Percentiles rank a stretch among this genome's conserved stretches.
phyloP scores from a whole-genome alignment of 2,113 vertebrate genomes.

The Austrofundulus limnaeus region DNA sequence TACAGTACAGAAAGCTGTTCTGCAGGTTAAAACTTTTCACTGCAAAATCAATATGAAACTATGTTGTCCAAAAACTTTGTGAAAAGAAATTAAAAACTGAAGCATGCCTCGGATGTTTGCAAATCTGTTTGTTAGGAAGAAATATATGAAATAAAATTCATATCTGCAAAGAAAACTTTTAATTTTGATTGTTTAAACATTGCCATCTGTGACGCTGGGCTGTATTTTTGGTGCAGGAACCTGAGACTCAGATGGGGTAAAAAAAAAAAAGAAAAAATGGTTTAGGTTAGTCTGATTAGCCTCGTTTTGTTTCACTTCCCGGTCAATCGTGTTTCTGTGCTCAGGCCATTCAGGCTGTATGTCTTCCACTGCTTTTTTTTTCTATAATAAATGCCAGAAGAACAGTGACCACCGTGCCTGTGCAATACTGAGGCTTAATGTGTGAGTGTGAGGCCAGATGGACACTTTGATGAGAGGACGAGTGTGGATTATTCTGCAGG shows the following conservation, averaged over 20 bases:
- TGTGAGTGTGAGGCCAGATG: constrained; percentile 86
- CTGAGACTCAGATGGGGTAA: constrained; percentile 57
- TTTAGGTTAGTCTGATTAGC: constrained; percentile 45
- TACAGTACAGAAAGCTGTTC: not conserved
- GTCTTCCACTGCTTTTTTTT: constrained; percentile 69
- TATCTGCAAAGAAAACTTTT: constrained; percentile 42
- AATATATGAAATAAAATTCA: constrained; percentile 27
- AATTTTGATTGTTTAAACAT: constrained; percentile 59
- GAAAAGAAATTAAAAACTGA: constrained; percentile 31
- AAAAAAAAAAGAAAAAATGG: constrained; percentile 6
- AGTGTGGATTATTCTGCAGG: constrained; percentile 92
- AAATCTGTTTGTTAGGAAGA: constrained; percentile 7
- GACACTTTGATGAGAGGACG: constrained; percentile 88
- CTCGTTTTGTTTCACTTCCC: constrained; percentile 44
- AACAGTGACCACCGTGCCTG: constrained; percentile 79
- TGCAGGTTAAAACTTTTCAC: constrained; percentile 1
- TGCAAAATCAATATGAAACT: not conserved
- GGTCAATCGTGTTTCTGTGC: constrained; percentile 14
- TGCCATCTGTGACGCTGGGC: constrained; percentile 52
- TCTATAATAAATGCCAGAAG: constrained; percentile 81
- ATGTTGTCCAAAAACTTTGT: not conserved
- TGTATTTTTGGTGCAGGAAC: constrained; percentile 34
- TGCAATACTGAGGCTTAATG: constrained; percentile 82
- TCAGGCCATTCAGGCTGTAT: constrained; percentile 36
- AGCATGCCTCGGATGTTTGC: constrained; percentile 24